phyloP scores from a whole-genome alignment of 2,797 vertebrate species.

The Tapirus indicus region DNA sequence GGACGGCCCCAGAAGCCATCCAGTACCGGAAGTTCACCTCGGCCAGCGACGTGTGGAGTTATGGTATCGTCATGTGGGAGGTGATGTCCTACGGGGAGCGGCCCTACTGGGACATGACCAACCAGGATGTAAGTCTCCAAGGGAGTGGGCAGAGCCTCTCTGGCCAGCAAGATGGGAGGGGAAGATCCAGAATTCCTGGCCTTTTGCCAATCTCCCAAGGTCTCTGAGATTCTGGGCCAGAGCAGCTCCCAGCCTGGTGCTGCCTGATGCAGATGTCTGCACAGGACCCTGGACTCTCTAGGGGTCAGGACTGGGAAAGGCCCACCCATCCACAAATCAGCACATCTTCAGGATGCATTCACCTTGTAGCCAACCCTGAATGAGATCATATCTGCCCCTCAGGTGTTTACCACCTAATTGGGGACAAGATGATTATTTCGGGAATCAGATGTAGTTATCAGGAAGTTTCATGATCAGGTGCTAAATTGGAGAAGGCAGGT shows the following conservation, averaged over 20 bases:
- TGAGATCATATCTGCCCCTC: not conserved
- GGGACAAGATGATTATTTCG: not conserved
- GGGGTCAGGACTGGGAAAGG: not conserved
- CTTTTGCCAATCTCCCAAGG: not conserved
- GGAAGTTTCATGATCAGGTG: not conserved
- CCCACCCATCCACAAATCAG: not conserved
- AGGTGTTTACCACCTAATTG: not conserved
- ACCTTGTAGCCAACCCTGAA: not conserved
- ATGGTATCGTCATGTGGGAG: slow-evolving; percentile 92
- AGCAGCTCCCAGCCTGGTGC: not conserved
- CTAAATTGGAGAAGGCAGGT: not conserved
- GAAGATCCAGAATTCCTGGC: not conserved
- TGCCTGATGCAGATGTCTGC: not conserved
- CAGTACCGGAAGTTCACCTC: slow-evolving; percentile 92
- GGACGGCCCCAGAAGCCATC: slow-evolving; percentile 91
- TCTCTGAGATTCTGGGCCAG: not conserved
- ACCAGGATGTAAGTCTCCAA: slow-evolving; percentile 90
- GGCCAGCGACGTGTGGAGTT: slow-evolving; percentile 91
- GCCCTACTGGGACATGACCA: slow-evolving; percentile 93
- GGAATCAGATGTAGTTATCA: not conserved
- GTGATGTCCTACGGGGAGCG: slow-evolving; percentile 91
- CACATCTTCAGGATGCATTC: not conserved
- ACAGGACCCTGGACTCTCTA: not conserved
- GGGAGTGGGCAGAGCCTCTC: not conserved
- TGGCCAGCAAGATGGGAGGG: not conserved